Evolutionary conservation across 64 coral and sea anemone species (phyloP).

Genomic region (Cladopsammia gracilis): DNA sequence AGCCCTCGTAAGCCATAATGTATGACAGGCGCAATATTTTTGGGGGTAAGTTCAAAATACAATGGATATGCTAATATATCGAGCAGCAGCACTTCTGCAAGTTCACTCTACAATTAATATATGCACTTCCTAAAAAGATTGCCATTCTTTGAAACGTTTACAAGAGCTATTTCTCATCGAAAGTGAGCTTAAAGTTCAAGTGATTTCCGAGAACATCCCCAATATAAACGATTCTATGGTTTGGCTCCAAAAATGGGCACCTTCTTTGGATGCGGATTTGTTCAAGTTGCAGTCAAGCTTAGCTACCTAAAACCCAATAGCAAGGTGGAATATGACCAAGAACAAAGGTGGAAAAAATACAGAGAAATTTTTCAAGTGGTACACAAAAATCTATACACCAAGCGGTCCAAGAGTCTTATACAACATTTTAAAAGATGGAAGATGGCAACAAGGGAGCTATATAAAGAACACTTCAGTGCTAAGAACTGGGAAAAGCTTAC

Average conservation of each 20-base stretch:
- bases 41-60: neutral
- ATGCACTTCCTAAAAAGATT: neutral
- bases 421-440: slow-evolving; percentile 15
- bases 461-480: neutral
- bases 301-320: neutral
- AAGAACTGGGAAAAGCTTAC: slow-evolving; percentile 11
- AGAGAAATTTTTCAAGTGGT: neutral
- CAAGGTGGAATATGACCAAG: slow-evolving; percentile 28
- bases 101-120: neutral
- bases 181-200: neutral
- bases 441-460: neutral
- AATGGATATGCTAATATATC: neutral
- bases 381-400: slow-evolving; percentile 4
- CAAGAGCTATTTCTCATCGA: neutral
- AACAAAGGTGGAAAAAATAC: slow-evolving; percentile 13
- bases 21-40: neutral
- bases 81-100: neutral
- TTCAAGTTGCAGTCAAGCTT: neutral
- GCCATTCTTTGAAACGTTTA: neutral
- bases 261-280: slow-evolving; percentile 6
- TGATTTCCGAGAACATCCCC: too few species aligned
- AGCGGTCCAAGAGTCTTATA: slow-evolving; percentile 8
- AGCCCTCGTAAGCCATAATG: neutral
- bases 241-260: neutral
- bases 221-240: neutral